These are phyloP conservation scores for Caenorhabditis japonica DNA, from an alignment of 2,888 invertebrate genomes.

Conservation along the genomic window DNA sequence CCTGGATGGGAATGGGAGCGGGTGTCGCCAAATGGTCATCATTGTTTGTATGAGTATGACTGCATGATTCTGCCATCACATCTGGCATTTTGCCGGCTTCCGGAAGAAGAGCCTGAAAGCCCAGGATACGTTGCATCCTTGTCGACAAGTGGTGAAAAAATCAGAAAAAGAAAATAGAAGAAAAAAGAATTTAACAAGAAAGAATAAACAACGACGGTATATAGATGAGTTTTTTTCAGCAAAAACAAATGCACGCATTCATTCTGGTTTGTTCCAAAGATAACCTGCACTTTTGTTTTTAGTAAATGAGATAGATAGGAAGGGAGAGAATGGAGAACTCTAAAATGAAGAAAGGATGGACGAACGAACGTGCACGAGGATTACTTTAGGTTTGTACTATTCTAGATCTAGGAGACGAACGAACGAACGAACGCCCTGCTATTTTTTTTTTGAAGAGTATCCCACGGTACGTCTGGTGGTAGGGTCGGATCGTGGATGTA, in stretches of 20 bases:
- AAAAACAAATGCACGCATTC: slow-evolving; percentile 23
- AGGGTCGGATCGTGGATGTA: slow-evolving; percentile 34
- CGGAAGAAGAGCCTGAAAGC: background rate
- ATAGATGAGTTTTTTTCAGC: slow-evolving; percentile 42
- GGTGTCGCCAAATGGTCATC: slow-evolving; percentile 50
- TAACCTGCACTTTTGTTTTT: slow-evolving; percentile 40
- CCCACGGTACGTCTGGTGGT: slow-evolving; percentile 18
- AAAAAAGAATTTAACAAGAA: slow-evolving; percentile 37
- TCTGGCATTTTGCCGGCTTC: background rate
- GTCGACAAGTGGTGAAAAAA: slow-evolving; percentile 26
- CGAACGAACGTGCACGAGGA: too few relatives aligned
- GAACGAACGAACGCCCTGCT: too few relatives aligned
- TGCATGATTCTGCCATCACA: background rate
- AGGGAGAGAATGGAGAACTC: slow-evolving; percentile 1
- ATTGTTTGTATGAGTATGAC: background rate
- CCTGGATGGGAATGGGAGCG: slow-evolving; percentile 60
- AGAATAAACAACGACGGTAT: slow-evolving; percentile 45
- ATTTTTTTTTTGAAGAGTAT: too few relatives aligned
- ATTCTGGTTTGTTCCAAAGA: slow-evolving; percentile 41
- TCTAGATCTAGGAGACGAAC: too few relatives aligned
- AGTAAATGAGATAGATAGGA: too few relatives aligned
- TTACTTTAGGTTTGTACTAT: too few relatives aligned
- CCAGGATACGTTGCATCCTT: background rate
- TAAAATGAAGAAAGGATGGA: background rate
- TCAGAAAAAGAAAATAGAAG: slow-evolving; percentile 2